Evolutionary conservation across 2,888 invertebrate genomes (phyloP), one percentile per base, ranked within the genome.

Genomic region (Torymus tubicola): DNA sequence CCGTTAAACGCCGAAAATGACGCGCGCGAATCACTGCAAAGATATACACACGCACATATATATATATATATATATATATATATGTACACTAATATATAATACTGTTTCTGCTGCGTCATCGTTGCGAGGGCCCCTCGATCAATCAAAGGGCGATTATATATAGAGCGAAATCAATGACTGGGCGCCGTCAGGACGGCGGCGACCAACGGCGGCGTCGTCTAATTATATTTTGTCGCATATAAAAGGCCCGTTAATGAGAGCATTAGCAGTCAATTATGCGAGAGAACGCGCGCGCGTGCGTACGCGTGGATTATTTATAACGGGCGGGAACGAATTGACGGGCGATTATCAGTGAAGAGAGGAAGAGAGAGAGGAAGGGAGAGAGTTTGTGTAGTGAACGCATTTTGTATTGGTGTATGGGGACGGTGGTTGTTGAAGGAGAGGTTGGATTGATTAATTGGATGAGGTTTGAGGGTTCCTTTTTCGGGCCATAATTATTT

Each of bases 221-320:
- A 68, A 78, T 73, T 72, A 67, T 53, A 13, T 60, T 57, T 55
- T 11, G 5, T 52, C 63, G 42, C 42, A 52, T 65, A 65, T 65
- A 77, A 79, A 79, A 74, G 53, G 57, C 50, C 61, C 57, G 53
- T 79, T 74, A 79, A 69, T 57, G 69, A 69, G 63, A 31, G 61
- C 60, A 78, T 72, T 65, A 67, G 24, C 67, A 53, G 71, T 72
- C 78, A 60, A 78, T 65, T 71, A 64, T 57, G 58, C 11, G 50
- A 55, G 52, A 21, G 24, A 18, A 2, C 21, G 21, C 21, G 21
- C 2, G 21, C 2, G 21, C 21, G 21, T 5, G 3, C 31, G 31
- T n/a, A n/a, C 5, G 31, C 67, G 18, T n/a, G 53, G 73, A 73
- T 64, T 73, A 73, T 73, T 73, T 73, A 65, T 65, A 73, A 18